These are phyloP conservation scores for Phainopepla nitens DNA, from an alignment of 2,113 vertebrate genomes.

Conservation along the genomic window DNA sequence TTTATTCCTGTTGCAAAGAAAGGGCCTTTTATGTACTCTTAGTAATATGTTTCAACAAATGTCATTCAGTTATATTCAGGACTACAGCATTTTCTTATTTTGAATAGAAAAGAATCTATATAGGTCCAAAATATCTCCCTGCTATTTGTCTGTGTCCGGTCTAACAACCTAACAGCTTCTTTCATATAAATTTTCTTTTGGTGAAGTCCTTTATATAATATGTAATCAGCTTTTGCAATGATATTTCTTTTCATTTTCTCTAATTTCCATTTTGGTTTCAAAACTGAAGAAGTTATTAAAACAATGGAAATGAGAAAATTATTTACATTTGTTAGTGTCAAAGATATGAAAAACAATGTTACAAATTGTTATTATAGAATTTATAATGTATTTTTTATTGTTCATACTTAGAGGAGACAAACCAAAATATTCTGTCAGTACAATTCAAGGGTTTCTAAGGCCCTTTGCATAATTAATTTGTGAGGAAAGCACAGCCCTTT, in stretches of 20 bases:
- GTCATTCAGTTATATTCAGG: background rate
- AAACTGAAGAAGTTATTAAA: background rate
- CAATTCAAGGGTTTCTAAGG: background rate
- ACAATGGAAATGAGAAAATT: background rate
- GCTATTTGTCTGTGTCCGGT: background rate
- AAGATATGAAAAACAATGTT: background rate
- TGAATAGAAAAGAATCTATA: background rate
- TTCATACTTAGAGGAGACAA: background rate
- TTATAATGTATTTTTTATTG: background rate
- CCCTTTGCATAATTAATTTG: background rate
- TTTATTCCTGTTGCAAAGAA: background rate
- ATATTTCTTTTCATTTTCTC: background rate
- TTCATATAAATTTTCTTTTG: background rate
- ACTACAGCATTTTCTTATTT: background rate
- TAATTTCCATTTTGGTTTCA: background rate
- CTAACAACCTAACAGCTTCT: background rate
- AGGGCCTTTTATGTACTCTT: background rate
- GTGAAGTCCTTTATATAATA: background rate
- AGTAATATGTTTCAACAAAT: background rate
- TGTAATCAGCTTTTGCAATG: background rate
- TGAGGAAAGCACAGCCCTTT: background rate
- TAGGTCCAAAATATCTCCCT: background rate
- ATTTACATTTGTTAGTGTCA: background rate
- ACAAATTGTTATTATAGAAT: background rate
- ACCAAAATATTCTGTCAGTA: background rate